A percentile compares a stretch with the other conserved stretches of the same genome.
Evolutionary conservation across 2,888 invertebrate genomes (phyloP).

Genomic region (Andrena fulva): DNA sequence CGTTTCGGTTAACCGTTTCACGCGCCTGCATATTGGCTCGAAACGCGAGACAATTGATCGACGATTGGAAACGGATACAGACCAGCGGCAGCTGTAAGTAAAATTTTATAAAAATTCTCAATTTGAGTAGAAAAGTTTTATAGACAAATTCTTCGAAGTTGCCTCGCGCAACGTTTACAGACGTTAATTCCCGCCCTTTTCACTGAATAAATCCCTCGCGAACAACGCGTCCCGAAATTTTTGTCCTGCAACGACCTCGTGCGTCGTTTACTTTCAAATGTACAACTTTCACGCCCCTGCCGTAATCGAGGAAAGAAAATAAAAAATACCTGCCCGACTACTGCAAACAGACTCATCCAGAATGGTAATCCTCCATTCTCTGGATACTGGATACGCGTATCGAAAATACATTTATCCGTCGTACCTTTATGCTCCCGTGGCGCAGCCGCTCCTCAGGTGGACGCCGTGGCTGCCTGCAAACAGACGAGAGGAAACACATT

Average conservation of each 20-base stretch:
- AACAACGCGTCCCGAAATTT: not conserved
- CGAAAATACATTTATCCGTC: constrained; percentile 1
- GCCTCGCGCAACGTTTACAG: not conserved
- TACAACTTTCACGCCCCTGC: not conserved
- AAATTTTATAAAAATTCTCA: too few species aligned
- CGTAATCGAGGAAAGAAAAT: not conserved
- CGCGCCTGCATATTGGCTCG: not conserved
- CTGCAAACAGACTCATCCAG: too few species aligned
- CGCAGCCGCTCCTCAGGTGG: not conserved
- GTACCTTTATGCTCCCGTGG: constrained; percentile 23
- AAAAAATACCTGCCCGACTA: not conserved
- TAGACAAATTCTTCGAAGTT: not conserved
- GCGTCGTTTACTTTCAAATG: not conserved
- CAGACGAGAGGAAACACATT: not conserved
- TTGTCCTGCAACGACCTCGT: not conserved
- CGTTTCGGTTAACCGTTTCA: constrained; percentile 19
- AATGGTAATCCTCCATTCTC: not conserved
- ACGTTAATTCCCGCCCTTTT: not conserved
- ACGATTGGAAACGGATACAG: too few species aligned
- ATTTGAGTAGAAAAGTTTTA: too few species aligned
- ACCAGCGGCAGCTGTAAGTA: too few species aligned
- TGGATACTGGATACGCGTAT: not conserved
- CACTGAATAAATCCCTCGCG: not conserved
- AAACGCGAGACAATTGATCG: not conserved
- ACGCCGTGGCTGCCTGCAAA: constrained; percentile 21